Evolutionary conservation across 2,888 invertebrate species (phyloP).

Genomic region (Caenorhabditis virilis): DNA sequence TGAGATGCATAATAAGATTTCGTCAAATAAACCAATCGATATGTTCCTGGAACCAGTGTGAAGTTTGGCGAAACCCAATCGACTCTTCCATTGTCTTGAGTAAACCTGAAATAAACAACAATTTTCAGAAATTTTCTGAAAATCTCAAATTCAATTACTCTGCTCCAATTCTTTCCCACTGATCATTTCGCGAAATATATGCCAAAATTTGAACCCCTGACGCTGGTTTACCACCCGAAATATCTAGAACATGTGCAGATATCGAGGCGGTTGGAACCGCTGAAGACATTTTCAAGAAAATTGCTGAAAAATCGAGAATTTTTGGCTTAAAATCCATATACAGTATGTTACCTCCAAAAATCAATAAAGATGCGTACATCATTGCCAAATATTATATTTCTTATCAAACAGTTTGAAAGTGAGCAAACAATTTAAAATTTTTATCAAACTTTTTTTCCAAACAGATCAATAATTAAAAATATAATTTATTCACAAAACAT

Average conservation of each 20-base stretch:
- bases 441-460: not conserved
- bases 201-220: slow-evolving; percentile 47
- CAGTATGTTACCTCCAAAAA: too few relatives aligned
- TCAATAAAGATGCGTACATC: too few relatives aligned
- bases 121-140: too few relatives aligned
- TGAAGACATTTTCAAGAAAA: too few relatives aligned
- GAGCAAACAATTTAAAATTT: too few relatives aligned
- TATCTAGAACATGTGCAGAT: slow-evolving; percentile 60
- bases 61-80: slow-evolving; percentile 51
- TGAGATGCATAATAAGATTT: slow-evolving; percentile 43
- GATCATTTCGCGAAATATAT: slow-evolving; percentile 36
- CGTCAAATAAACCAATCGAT: slow-evolving; percentile 50
- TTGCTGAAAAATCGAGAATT: too few relatives aligned
- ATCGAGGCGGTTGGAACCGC: slow-evolving; percentile 41
- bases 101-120: too few relatives aligned
- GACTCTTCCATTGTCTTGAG: slow-evolving; percentile 53
- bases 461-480: not conserved
- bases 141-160: too few relatives aligned
- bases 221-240: slow-evolving; percentile 53
- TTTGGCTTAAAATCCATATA: too few relatives aligned
- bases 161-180: slow-evolving; percentile 35
- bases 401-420: too few relatives aligned
- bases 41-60: slow-evolving; percentile 43
- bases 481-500: slow-evolving; percentile 13
- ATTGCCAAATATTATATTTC: too few relatives aligned